A percentile compares a stretch with the other conserved stretches of the same genome.
Evolutionary conservation across 2,113 vertebrate genomes (phyloP).

Genomic region (Ptilonorhynchus violaceus): DNA sequence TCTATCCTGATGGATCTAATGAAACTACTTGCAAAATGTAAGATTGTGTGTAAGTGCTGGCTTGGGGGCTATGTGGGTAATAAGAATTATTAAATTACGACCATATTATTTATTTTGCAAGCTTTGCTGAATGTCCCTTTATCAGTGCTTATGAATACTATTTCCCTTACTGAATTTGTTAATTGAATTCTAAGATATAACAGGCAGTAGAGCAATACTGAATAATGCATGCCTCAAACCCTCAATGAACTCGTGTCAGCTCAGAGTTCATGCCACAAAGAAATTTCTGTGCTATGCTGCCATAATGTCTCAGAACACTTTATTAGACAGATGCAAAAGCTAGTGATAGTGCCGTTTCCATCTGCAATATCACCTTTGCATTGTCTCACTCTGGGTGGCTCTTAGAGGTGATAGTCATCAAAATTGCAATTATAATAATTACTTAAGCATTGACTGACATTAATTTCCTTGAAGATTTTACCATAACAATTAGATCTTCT

Average conservation of each 20-base stretch:
- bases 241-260: not conserved
- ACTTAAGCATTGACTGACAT: not conserved
- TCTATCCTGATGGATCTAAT: not conserved
- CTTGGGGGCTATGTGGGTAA: not conserved
- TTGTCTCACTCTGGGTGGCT: not conserved
- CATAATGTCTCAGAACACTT: not conserved
- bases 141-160: not conserved
- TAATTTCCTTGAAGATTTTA: not conserved
- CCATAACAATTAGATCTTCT: not conserved
- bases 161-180: not conserved
- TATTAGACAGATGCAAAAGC: not conserved
- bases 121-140: not conserved
- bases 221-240: not conserved
- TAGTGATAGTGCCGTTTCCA: not conserved
- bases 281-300: not conserved
- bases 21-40: not conserved
- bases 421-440: not conserved
- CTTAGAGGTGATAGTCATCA: not conserved
- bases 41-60: not conserved
- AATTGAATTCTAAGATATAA: not conserved
- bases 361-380: not conserved
- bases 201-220: not conserved
- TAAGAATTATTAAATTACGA: not conserved
- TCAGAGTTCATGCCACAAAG: not conserved
- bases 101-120: not conserved